Evolutionary conservation across 2,797 vertebrate species (phyloP).

Genomic region (Allobates femoralis): DNA sequence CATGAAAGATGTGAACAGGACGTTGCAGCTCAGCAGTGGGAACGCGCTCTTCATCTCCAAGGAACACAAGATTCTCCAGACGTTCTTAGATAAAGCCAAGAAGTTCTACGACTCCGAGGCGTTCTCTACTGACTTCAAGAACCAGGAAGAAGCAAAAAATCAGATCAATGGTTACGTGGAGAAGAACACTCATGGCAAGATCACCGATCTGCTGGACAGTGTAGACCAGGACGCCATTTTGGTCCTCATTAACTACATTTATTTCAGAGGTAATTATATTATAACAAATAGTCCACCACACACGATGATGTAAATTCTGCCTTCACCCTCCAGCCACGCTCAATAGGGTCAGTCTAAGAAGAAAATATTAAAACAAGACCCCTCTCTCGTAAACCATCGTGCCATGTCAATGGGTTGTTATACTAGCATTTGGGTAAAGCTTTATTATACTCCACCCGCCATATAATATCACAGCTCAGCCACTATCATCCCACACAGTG

Average conservation of each 20-base stretch:
- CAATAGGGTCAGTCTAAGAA: too few relatives aligned
- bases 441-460: too few relatives aligned
- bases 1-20: constrained; percentile 66
- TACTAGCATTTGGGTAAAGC: too few relatives aligned
- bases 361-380: neutral
- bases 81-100: constrained; percentile 77
- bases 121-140: constrained; percentile 78
- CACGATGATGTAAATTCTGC: too few relatives aligned
- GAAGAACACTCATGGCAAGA: constrained; percentile 83
- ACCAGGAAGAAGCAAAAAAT: too few relatives aligned
- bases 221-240: constrained; percentile 79
- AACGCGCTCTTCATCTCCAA: constrained; percentile 82
- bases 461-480: too few relatives aligned
- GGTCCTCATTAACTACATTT: constrained; percentile 87
- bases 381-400: too few relatives aligned
- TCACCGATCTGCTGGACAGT: constrained; percentile 81
- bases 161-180: constrained; percentile 74
- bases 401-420: too few relatives aligned
- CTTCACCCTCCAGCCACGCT: neutral
- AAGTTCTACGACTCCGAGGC: constrained; percentile 77
- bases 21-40: constrained; percentile 74
- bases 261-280: constrained; percentile 33
- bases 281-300: too few relatives aligned
- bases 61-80: constrained; percentile 71
- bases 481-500: too few relatives aligned